These are phyloP conservation scores for Crotalus horridus DNA, from an alignment of 2,113 vertebrate genomes.

Conservation along the genomic window DNA sequence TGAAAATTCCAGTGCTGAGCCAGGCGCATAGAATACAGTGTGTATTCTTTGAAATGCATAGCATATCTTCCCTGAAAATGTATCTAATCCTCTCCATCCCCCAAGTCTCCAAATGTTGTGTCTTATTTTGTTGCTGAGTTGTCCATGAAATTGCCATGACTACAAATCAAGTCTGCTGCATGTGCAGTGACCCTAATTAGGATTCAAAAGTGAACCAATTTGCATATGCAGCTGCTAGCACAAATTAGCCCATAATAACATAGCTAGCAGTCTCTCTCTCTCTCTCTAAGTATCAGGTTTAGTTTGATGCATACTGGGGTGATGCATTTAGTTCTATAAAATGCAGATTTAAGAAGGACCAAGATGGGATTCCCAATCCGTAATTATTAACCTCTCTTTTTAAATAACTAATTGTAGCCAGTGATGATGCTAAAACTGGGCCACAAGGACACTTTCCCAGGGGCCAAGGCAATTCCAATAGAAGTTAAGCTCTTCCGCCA, in stretches of 20 bases:
- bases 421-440: background rate
- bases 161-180: slow-evolving; percentile 20
- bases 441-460: background rate
- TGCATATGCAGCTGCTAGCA: background rate
- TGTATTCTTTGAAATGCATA: background rate
- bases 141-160: background rate
- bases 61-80: background rate
- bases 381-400: slow-evolving; percentile 26
- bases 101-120: background rate
- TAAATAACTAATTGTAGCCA: slow-evolving; percentile 4
- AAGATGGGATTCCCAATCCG: background rate
- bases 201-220: slow-evolving; percentile 28
- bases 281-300: slow-evolving; percentile 23
- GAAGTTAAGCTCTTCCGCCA: background rate
- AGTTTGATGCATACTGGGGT: slow-evolving; percentile 10
- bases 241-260: slow-evolving; percentile 22
- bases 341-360: background rate
- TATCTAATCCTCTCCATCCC: background rate
- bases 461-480: background rate
- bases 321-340: slow-evolving; percentile 16
- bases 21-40: background rate
- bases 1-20: fast-evolving
- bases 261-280: slow-evolving; percentile 1
- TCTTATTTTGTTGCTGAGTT: slow-evolving; percentile 29
- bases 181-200: slow-evolving; percentile 19